Evolutionary conservation across 2,113 vertebrate genomes (phyloP).

Genomic region (Desmodus rotundus): DNA sequence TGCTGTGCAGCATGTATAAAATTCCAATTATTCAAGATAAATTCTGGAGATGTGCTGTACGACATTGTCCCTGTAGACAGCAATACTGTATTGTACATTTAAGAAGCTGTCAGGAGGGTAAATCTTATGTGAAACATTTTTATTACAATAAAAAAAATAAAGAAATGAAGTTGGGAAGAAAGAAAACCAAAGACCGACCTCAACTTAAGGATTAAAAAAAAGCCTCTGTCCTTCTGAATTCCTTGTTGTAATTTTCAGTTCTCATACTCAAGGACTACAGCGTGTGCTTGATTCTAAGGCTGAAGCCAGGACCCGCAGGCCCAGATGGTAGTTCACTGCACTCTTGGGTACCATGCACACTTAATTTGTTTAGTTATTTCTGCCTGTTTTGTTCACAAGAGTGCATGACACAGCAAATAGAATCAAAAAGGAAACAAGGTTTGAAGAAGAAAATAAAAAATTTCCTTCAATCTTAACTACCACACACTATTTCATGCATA

Average conservation of each 20-base stretch:
- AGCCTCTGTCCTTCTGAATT: background rate
- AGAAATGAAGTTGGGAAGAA: background rate
- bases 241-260: background rate
- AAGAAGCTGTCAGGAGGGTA: background rate
- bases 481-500: rapidly evolving
- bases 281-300: background rate
- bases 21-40: background rate
- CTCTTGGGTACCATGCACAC: background rate
- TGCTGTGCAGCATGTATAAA: background rate
- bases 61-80: background rate
- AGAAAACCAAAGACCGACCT: background rate
- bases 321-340: background rate
- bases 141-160: background rate
- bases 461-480: background rate
- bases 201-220: background rate
- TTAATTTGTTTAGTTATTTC: background rate
- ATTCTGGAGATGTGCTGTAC: background rate
- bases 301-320: background rate
- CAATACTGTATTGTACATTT: background rate
- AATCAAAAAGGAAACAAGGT: background rate
- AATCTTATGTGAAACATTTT: background rate
- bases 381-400: background rate
- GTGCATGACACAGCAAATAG: background rate
- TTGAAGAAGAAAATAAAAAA: background rate
- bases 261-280: too few relatives aligned